Evolutionary conservation across 1,140 invertebrate genomes (phyloP).

Genomic region (Druon quercuslanigerum): DNA sequence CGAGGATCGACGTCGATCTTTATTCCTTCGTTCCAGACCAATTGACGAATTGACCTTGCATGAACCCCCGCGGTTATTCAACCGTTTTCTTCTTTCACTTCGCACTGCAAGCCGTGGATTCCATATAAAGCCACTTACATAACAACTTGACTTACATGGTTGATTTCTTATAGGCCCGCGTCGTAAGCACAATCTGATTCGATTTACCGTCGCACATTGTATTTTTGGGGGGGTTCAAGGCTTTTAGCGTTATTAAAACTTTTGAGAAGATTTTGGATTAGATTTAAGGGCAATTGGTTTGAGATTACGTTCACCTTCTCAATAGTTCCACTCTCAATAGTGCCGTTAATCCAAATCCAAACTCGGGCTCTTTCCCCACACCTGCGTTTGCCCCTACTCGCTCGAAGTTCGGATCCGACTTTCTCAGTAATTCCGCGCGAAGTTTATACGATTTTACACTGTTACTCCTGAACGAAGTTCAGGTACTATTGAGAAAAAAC

Average conservation of each 20-base stretch:
- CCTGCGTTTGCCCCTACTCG: too few species aligned
- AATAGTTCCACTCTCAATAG: too few species aligned
- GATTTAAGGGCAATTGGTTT: too few species aligned
- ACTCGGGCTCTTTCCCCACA: too few species aligned
- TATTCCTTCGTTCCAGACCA: conserved; percentile 49
- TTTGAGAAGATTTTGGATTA: too few species aligned
- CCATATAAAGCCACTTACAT: conserved; percentile 19
- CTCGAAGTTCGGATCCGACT: too few species aligned
- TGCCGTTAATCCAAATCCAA: too few species aligned
- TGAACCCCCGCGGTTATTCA: conserved; percentile 31
- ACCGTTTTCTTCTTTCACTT: conserved; percentile 25
- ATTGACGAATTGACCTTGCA: conserved; percentile 48
- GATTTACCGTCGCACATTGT: not conserved
- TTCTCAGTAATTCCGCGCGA: too few species aligned
- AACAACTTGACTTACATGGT: conserved; percentile 11
- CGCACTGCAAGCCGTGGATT: conserved; percentile 1
- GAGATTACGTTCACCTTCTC: too few species aligned
- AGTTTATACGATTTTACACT: too few species aligned
- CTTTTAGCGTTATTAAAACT: not conserved
- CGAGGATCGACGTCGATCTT: conserved; percentile 23
- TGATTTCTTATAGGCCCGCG: not conserved
- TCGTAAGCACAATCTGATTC: not conserved
- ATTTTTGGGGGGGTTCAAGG: not conserved
- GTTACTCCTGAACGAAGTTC: too few species aligned
- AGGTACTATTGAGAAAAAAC: too few species aligned